Conservation (phyloP, 2,888 invertebrate species). For the Helleia helle region DNA sequence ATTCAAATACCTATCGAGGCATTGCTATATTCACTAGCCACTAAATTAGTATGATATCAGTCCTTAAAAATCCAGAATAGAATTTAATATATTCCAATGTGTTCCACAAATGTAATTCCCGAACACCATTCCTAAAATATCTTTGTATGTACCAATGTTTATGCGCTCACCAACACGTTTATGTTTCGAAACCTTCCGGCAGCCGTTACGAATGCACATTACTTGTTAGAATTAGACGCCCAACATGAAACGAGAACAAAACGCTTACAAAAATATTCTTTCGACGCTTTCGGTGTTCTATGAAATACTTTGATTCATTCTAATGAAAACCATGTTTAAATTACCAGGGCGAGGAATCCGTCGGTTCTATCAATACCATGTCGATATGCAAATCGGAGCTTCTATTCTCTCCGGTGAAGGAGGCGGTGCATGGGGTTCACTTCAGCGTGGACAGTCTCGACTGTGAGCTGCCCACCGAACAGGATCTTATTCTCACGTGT, state of each 20-base stretch:
- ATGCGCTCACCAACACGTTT: slow-evolving; percentile 50
- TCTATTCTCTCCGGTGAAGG: slow-evolving; percentile 92
- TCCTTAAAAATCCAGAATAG: not conserved
- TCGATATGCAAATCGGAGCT: slow-evolving; percentile 94
- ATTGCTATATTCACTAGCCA: too few relatives aligned
- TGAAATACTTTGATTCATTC: not conserved
- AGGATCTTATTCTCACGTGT: slow-evolving; percentile 91
- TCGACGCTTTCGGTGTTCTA: not conserved
- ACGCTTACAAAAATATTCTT: slow-evolving; percentile 11
- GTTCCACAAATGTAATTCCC: slow-evolving; percentile 12
- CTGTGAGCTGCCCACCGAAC: slow-evolving; percentile 85
- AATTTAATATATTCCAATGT: slow-evolving; percentile 8
- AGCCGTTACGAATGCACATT: slow-evolving; percentile 29
- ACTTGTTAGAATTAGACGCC: slow-evolving; percentile 11
- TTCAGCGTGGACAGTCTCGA: slow-evolving; percentile 94
- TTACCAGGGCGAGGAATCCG: slow-evolving; percentile 80
- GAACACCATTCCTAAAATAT: slow-evolving; percentile 43
- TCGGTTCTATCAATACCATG: slow-evolving; percentile 84
- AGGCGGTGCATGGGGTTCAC: slow-evolving; percentile 82
- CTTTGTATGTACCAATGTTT: slow-evolving; percentile 55
- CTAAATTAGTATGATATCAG: too few relatives aligned
- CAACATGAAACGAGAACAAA: slow-evolving; percentile 7
- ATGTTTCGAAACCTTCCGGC: slow-evolving; percentile 55
- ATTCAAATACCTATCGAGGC: too few relatives aligned
- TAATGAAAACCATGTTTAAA: slow-evolving; percentile 5